Percentiles rank a stretch among this genome's conserved stretches.
phyloP scores from a whole-genome alignment of 2,888 invertebrate genomes.

The Lagria hirta region DNA sequence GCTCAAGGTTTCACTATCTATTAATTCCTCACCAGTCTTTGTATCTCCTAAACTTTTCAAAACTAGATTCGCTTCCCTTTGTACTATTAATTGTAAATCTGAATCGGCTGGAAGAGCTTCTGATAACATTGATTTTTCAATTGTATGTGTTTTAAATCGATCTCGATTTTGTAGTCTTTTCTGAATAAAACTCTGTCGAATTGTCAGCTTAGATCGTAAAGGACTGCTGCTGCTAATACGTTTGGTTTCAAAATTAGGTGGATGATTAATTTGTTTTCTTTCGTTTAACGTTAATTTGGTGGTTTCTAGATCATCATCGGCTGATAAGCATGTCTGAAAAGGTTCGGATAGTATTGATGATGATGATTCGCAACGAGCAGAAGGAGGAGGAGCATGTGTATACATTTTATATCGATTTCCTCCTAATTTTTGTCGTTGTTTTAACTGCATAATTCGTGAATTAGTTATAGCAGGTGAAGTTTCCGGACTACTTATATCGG shows the following conservation, averaged over 20 bases:
- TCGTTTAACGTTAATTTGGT: slow-evolving; percentile 63
- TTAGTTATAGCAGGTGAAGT: slow-evolving; percentile 70
- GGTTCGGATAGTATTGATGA: no score
- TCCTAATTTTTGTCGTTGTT: slow-evolving; percentile 72
- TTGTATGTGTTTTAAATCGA: slow-evolving; percentile 72
- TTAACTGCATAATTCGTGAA: slow-evolving; percentile 64
- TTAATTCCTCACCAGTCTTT: slow-evolving; percentile 53
- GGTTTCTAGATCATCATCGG: no score
- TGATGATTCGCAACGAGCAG: no score
- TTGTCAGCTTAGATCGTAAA: slow-evolving; percentile 41
- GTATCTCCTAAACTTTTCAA: slow-evolving; percentile 58
- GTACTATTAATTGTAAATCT: slow-evolving; percentile 55
- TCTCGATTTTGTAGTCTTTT: slow-evolving; percentile 68
- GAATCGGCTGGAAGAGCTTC: slow-evolving; percentile 41
- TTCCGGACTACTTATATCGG: slow-evolving; percentile 68
- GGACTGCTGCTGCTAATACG: slow-evolving; percentile 39
- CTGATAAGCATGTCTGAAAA: no score
- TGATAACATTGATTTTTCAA: slow-evolving; percentile 59
- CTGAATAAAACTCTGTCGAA: slow-evolving; percentile 54
- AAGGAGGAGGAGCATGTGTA: no score
- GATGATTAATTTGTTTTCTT: slow-evolving; percentile 63
- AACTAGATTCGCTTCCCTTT: slow-evolving; percentile 61
- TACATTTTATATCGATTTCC: slow-evolving; percentile 84
- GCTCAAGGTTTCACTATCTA: slow-evolving; percentile 67
- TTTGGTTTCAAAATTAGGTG: no score